These are phyloP conservation scores for Lacanobia wlatinum DNA, from an alignment of 2,888 invertebrate species.

Conservation along the genomic window DNA sequence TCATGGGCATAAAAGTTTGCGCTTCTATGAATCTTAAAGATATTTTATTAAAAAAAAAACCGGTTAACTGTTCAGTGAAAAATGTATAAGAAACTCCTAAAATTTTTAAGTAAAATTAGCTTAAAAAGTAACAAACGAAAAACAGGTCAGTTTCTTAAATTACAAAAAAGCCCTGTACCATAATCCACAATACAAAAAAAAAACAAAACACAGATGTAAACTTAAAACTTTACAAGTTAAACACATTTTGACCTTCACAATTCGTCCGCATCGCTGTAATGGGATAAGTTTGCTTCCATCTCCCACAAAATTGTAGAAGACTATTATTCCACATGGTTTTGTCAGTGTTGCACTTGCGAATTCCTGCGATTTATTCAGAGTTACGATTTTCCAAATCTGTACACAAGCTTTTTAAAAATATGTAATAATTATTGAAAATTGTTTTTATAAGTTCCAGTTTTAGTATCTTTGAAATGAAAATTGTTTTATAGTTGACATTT, in stretches of 20 bases:
- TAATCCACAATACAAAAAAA: no score
- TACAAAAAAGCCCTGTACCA: no score
- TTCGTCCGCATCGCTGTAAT: background rate
- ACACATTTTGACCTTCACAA: background rate
- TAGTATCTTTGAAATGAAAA: background rate
- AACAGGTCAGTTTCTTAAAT: no score
- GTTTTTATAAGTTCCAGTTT: background rate
- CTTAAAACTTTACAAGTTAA: no score
- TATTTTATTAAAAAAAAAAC: no score
- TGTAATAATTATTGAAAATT: background rate
- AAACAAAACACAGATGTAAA: no score
- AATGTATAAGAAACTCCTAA: no score
- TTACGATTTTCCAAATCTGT: background rate
- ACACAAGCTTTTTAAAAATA: background rate
- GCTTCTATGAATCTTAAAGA: background rate
- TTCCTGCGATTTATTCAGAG: background rate
- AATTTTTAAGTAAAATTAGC: no score
- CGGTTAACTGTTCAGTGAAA: no score
- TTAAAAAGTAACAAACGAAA: no score
- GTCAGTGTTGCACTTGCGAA: constrained; percentile 33
- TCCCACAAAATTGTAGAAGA: background rate
- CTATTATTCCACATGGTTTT: background rate
- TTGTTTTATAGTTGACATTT: background rate
- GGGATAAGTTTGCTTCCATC: background rate
- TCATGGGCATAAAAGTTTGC: background rate